Base-by-base conservation (phyloP, 2,888 invertebrate genomes). In the Cylindroiulus punctatus region DNA sequence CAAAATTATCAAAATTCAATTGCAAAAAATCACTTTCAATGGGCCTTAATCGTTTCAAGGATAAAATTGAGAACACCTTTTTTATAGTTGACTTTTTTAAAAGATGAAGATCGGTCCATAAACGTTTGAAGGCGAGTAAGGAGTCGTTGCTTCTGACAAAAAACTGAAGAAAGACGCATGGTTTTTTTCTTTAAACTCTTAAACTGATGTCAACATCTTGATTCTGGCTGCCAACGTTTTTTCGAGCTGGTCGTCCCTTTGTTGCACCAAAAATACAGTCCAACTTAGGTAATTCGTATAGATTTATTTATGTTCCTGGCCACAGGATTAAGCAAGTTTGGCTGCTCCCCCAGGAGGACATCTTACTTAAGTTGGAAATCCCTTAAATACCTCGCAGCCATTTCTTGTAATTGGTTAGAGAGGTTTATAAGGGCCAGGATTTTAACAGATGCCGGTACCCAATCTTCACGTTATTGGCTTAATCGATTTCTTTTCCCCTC, bases 401-500 rank as follows among this genome's bases (percentile, higher is more conserved):
- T 30, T 76, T 76, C 76, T 76, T 76, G 76, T 76, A 76, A 76
- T 76, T 76, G 76, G 76, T 76, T 76, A 76, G 76, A 76, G 76
- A 30, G 76, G 76, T 76, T 76, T 76, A 76, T 76, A 76, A 76
- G 76, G 76, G 76, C 26, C 12, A 30, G 7, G 76, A 76, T 76
- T 76, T 76, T 76, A 76, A 76, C 76, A 76, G 76, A 76, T 76
- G 76, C 76, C 30, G 76, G 76, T 76, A 30, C 76, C 76, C 76
- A 76, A 76, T 76, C 76, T 76, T 76, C 76, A 76, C 76, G 76
- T 76, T 76, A 76, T 76, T 76, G 76, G 76, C 76, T 76, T 76
- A 76, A 76, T 76, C 76, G 76, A 76, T 76, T 76, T 76, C 30
- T 14, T 76, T 76, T 76, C 76, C 76, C 76, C 76, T 76, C 30